Evolutionary conservation across 2,113 vertebrate species (phyloP), one percentile per base, ranked within the genome.

Genomic region (Prietella phreatophila): DNA sequence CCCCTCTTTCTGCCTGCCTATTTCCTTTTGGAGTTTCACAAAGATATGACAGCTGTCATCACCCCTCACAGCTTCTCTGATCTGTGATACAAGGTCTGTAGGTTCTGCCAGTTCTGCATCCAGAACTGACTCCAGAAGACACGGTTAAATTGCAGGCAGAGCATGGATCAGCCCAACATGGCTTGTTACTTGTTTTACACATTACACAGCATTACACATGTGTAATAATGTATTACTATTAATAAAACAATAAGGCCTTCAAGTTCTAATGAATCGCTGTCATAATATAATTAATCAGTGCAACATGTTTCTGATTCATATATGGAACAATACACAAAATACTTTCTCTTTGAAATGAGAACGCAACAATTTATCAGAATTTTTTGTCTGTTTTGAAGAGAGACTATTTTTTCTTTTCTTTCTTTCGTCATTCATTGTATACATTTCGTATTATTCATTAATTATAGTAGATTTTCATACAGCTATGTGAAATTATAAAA

Each of bases 31-130:
- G 92, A 93, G 93, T 89, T 93, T 91, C 89, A 90, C 87, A 87
- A 87, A 89, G 92, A 90, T 90, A 89, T 95, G 95, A 95, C 95
- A 95, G 95, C 95, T 96, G 95, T 95, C 94, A 94, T 93, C 94
- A 88, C 91, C 92, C 92, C 92, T 93, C 93, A 90, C 92, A 89
- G 90, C 89, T 91, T 90, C 91, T 95, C 92, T 93, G 94, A 95
- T 95, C 94, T 94, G 92, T 92, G 90, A 93, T 94, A 94, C 94
- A 94, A 95, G 94, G 93, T 94, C 92, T 91, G 92, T 86, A 93
- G 92, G 93, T 94, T 93, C 90, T 90, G 83, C 87, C 84, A 91
- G 92, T 94, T 92, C 33, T 84, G 82, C 82, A 47, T 65, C 47
- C 60, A 58, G 69, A 82, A 75, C 47, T 84, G 82, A 73, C 60